These are phyloP conservation scores for Tapera naevia DNA, from an alignment of 2,797 vertebrate species.

Conservation along the genomic window DNA sequence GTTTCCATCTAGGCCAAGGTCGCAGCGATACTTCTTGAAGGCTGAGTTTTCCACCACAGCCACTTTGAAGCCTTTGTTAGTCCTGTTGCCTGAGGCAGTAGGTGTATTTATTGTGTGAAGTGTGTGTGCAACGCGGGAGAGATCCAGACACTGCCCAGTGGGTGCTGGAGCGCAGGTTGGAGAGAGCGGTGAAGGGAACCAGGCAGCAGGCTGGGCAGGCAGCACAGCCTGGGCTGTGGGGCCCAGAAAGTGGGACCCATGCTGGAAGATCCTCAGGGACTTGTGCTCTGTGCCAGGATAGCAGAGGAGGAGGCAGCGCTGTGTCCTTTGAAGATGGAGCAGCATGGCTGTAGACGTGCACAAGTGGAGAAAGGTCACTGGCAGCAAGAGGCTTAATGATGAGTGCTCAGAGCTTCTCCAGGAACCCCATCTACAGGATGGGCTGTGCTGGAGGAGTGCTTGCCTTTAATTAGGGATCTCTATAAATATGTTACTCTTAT, in stretches of 20 bases:
- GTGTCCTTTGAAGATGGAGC: not conserved
- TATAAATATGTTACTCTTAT: constrained; percentile 23
- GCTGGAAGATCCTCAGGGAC: not conserved
- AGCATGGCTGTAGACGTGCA: not conserved
- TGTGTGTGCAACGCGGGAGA: not conserved
- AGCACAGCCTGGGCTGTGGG: not conserved
- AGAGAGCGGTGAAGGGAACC: not conserved
- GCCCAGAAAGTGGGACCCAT: not conserved
- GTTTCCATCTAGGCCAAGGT: not conserved
- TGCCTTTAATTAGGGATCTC: constrained; percentile 7
- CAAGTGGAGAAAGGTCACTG: not conserved
- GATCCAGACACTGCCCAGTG: not conserved
- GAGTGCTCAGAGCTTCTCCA: not conserved
- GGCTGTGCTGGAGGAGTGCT: not conserved
- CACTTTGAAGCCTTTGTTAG: not conserved
- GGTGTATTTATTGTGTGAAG: accelerated
- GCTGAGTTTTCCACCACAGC: not conserved
- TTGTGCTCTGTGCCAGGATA: accelerated
- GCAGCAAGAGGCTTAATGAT: not conserved
- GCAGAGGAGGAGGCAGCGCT: not conserved
- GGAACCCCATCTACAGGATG: not conserved
- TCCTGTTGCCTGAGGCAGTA: not conserved
- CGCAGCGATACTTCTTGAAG: not conserved
- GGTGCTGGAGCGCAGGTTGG: not conserved
- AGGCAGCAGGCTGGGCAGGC: not conserved